Conservation (phyloP, 2,888 invertebrate genomes). For the Torymus tubicola region DNA sequence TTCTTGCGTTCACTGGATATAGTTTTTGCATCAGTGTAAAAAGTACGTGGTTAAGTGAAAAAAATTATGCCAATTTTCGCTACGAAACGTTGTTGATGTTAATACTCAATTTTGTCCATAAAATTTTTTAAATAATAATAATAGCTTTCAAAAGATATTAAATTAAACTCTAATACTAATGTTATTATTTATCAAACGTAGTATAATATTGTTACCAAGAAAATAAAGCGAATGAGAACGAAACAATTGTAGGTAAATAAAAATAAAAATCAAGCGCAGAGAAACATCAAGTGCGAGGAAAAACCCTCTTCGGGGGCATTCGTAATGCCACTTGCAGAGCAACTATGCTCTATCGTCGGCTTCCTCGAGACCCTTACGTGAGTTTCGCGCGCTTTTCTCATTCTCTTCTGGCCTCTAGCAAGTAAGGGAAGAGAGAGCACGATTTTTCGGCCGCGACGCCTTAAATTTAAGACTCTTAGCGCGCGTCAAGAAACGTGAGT, state of each 20-base stretch:
- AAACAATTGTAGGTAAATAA: neutral
- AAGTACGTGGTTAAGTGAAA: too few species aligned
- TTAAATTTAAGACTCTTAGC: conserved; percentile 9
- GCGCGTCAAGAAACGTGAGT: neutral
- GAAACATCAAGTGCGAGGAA: conserved; percentile 3
- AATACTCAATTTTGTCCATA: too few species aligned
- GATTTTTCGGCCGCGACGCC: neutral
- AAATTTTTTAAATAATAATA: too few species aligned
- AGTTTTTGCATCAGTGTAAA: too few species aligned
- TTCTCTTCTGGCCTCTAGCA: neutral
- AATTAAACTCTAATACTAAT: too few species aligned
- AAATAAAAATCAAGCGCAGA: neutral
- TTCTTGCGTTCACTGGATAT: too few species aligned
- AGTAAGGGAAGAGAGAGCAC: neutral
- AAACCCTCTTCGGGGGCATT: conserved; percentile 1
- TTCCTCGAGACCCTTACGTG: conserved; percentile 56
- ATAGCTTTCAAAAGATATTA: too few species aligned
- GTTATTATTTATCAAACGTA: too few species aligned
- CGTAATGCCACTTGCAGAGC: conserved; percentile 27
- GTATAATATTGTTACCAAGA: too few species aligned
- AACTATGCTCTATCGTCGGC: conserved; percentile 48
- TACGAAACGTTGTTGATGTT: too few species aligned
- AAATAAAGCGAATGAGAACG: neutral
- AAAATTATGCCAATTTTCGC: too few species aligned
- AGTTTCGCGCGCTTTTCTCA: conserved; percentile 43